Evolutionary conservation across 1,140 invertebrate genomes (phyloP), one percentile per base, ranked within the genome.

Genomic region (Whitmania pigra): DNA sequence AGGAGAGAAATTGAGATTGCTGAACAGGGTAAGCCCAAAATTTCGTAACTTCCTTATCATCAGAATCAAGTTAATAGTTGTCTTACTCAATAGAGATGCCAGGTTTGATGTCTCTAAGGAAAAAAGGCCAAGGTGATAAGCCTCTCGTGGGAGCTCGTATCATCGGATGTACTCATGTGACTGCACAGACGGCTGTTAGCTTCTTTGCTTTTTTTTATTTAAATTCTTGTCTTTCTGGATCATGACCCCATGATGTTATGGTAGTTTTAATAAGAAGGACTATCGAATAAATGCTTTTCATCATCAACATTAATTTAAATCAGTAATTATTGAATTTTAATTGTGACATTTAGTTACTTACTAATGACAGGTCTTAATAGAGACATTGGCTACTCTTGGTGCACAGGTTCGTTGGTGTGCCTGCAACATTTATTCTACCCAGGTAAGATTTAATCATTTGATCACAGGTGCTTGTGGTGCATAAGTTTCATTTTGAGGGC

Each of bases 381-480:
- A 98, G 82, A 97, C 94, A 0, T 82, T 97, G 31, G 87, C 88
- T 2, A 89, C 91, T 69, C 84, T 97, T 18, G 94, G 94, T 0
- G 94, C 94, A 18, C 88, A 90, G 75, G 88, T 96, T 0, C 80
- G 94, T 79, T 97, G 94, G 94, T 89, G 93, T 0, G 93, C 94
- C 9, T 98, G 94, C 81, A 98, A 98, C 83, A 98, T 98, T 76
- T 97, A 96, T 83, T 97, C 94, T 54, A 97, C 94, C 9, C 94
- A 95, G 84, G 88, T 88, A 81, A 77, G 76, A 73, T 27, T 4
- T 25, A 63, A 22, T 18, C 2, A 13, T 63, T 63, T 13, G 22
- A 2, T 15, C 9, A 63, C 11, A n/a, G n/a, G 31, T 3, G 31
- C 31, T 36, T 6, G 6, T 36, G 31, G 31, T 36, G 31, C 31